Base-by-base conservation (phyloP, 2,888 invertebrate species). In the Eupeodes luniger region DNA sequence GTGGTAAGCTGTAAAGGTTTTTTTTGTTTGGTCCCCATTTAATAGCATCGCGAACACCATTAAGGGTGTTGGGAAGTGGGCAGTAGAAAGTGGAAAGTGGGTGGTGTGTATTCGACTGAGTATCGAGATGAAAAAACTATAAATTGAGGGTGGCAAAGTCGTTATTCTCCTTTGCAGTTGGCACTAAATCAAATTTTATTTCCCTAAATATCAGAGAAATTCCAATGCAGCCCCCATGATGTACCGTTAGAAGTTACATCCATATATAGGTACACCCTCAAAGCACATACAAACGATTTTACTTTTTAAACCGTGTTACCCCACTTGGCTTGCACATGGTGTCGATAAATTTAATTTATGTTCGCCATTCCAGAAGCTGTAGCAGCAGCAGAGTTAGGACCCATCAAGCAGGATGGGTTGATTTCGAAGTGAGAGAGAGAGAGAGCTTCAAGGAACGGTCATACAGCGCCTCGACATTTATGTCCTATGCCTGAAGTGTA, bases 141-240 rank as follows among this genome's bases (percentile, higher is more conserved):
- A 78, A 76, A 87, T 87, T 75, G 81, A 78, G 88, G 88, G 85
- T 78, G 88, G 84, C 74, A 81, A 75, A 77, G 85, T 64, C 88
- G 88, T 88, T 88, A 88, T 84, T 88, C 85, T 88, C 85, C 55
- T 85, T 88, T 88, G 88, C 81, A 88, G 88, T 85, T 88, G 88
- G 92, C 91, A 91, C 91, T 92, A 93, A 92, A 92, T 92, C 92
- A 92, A 92, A 92, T 92, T 93, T 92, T 92, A 93, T 93, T 93
- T 93, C 92, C 92, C 91, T 89, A 84, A 88, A 85, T 88, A 88
- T 85, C 81, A 79, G 62, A 44, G 80, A 40, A 77, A 81, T 80
- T 84, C 62, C 72, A 81, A 80, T 80, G 75, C 19, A 47, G 62
- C n/a, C 11, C 9, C 85, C 77, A 78, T 70, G 76, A 19, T 80